A percentile compares a stretch with the other conserved stretches of the same genome.
These are phyloP conservation scores for Pogonophryne albipinna DNA, from an alignment of 2,797 vertebrate species.

Conservation along the genomic window DNA sequence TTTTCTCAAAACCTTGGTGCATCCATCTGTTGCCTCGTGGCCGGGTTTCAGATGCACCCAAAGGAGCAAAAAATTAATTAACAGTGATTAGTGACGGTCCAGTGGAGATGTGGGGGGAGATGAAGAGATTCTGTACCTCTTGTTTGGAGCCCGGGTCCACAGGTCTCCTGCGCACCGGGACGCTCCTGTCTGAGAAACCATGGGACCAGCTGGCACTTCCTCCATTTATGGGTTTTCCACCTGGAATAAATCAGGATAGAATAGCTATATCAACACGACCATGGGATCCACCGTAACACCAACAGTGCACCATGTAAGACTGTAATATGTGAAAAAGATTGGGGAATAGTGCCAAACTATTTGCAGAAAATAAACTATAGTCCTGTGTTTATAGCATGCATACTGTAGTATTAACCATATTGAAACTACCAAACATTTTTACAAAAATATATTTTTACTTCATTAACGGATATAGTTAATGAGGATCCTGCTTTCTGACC, in stretches of 20 bases:
- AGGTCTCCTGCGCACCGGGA: constrained; percentile 92
- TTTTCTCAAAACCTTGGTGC: constrained; percentile 54
- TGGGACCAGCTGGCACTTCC: constrained; percentile 94
- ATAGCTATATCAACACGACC: background rate
- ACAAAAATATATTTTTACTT: background rate
- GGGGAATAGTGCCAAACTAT: background rate
- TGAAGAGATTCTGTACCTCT: constrained; percentile 86
- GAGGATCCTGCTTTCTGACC: background rate
- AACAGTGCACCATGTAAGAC: background rate
- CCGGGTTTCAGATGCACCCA: constrained; percentile 38
- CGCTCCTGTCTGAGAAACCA: constrained; percentile 92
- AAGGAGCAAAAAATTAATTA: constrained; percentile 52
- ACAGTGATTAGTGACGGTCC: constrained; percentile 27
- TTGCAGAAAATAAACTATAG: background rate
- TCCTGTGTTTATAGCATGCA: background rate
- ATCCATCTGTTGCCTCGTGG: constrained; percentile 55
- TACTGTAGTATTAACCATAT: background rate
- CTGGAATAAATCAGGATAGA: constrained; percentile 74
- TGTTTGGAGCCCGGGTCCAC: constrained; percentile 94
- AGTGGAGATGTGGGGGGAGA: background rate
- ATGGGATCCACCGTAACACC: background rate
- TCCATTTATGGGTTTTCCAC: constrained; percentile 99
- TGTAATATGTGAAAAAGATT: background rate
- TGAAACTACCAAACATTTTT: background rate
- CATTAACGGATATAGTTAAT: background rate